A percentile compares a stretch with the other conserved stretches of the same genome.
These are phyloP conservation scores for Coelinius sp. DNA, from an alignment of 2,888 invertebrate species.

Conservation along the genomic window DNA sequence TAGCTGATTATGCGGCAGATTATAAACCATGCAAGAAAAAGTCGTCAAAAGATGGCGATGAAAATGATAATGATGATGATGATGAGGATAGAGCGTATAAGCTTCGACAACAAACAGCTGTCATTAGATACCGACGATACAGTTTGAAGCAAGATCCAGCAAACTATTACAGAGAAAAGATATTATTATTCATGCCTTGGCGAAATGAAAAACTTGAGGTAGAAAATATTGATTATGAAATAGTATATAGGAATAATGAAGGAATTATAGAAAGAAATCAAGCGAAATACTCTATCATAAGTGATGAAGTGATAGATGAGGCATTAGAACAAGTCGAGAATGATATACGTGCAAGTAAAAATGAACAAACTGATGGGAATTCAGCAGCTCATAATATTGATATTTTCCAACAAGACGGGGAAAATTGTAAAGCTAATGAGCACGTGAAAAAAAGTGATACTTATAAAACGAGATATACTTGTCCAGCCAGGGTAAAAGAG, in stretches of 20 bases:
- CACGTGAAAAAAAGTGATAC: conserved; percentile 2
- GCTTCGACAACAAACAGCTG: conserved; percentile 35
- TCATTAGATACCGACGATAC: conserved; percentile 40
- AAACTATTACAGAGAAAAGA: conserved; percentile 43
- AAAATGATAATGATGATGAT: conserved; percentile 36
- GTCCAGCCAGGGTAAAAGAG: conserved; percentile 27
- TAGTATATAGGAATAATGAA: conserved; percentile 25
- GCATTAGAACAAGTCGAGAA: conserved; percentile 26
- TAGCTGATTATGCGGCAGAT: conserved; percentile 44
- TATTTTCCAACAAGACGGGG: conserved; percentile 38
- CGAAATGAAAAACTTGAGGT: conserved; percentile 42
- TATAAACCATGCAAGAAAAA: conserved; percentile 18
- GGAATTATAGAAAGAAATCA: conserved; percentile 28
- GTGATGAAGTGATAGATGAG: no score
- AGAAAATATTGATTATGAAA: conserved; percentile 37
- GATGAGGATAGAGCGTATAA: conserved; percentile 14
- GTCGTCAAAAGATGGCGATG: conserved; percentile 4
- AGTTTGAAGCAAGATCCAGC: conserved; percentile 25
- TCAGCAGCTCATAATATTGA: conserved; percentile 14
- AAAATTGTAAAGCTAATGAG: conserved; percentile 25
- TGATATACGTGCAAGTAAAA: background rate
- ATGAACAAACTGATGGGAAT: conserved; percentile 21
- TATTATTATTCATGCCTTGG: conserved; percentile 48
- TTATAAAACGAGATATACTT: conserved; percentile 19
- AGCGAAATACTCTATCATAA: conserved; percentile 23